Base-by-base conservation (phyloP, 2,797 vertebrate genomes). In the Remorina albescens region DNA sequence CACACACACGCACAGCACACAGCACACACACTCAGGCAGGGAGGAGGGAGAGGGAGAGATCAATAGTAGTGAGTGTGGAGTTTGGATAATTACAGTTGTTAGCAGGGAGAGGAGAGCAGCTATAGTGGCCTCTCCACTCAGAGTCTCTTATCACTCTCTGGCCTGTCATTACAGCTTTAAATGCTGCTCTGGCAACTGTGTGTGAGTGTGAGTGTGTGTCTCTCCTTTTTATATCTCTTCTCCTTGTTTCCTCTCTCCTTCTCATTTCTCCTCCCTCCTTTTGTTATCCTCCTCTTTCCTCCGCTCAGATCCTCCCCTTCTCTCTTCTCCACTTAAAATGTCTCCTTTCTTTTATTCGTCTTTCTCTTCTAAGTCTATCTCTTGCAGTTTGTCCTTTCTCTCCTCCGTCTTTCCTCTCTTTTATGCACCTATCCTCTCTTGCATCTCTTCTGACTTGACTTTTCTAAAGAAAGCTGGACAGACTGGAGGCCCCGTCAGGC, bases 51-150 rank as follows among this genome's bases (percentile, higher is more conserved):
- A 93, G 94, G 88, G 85, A 86, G 84, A 91, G 96, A 97, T 98
- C 96, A 95, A 97, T 97, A 96, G 95, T 95, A 92, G 95, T 94
- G 96, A 95, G 95, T 92, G 96, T 95, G 94, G 96, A 95, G 96
- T 95, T 96, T 96, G 96, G 87, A 95, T 98, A 97, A 98, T 98
- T 97, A 96, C 95, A 93, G 95, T 95, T 96, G 96, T 96, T 97
- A 95, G 88, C 89, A 81, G 83, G 79, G 67, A 88, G 88, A 91
- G 89, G 83, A 91, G 88, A 90, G 93, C 95, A 86, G 90, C 90
- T 94, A 91, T 95, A 97, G 95, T 95, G 96, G 96, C 96, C 90
- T 91, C 90, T 88, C 85, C 90, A 87, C 86, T 87, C 81, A 89
- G 82, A 90, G 86, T 90, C 92, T 92, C 96, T 96, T 96, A 95